Evolutionary conservation across 2,113 vertebrate species (phyloP).

Genomic region (Lamprotornis superbus): DNA sequence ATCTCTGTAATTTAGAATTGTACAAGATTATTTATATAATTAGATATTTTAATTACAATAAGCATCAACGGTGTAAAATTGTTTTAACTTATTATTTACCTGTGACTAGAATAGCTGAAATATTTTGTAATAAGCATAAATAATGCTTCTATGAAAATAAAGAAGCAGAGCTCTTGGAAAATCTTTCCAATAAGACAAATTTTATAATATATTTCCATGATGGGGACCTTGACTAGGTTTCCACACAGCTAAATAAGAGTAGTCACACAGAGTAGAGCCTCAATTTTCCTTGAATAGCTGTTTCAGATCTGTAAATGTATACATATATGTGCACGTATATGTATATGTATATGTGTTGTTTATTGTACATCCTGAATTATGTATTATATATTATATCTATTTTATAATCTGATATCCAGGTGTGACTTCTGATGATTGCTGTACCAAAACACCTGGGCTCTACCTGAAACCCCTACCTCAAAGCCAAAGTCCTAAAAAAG

Average conservation of each 20-base stretch:
- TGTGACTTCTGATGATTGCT: neutral
- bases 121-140: neutral
- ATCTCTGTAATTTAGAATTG: neutral
- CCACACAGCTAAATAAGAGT: neutral
- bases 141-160: neutral
- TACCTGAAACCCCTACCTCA: neutral
- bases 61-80: neutral
- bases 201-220: neutral
- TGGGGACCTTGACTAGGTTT: neutral
- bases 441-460: neutral
- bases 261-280: neutral
- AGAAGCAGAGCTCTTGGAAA: neutral
- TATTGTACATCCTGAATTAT: neutral
- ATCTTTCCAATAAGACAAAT: neutral
- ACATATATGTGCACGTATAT: rapidly evolving
- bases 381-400: neutral
- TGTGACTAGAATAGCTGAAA: neutral
- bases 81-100: neutral
- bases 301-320: neutral
- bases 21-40: neutral
- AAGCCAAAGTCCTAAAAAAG: neutral
- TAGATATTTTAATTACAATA: neutral
- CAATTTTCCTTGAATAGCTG: neutral
- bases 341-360: neutral
- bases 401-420: neutral